phyloP scores from a whole-genome alignment of 2,797 vertebrate species.

The Melanotaenia pygmaea region DNA sequence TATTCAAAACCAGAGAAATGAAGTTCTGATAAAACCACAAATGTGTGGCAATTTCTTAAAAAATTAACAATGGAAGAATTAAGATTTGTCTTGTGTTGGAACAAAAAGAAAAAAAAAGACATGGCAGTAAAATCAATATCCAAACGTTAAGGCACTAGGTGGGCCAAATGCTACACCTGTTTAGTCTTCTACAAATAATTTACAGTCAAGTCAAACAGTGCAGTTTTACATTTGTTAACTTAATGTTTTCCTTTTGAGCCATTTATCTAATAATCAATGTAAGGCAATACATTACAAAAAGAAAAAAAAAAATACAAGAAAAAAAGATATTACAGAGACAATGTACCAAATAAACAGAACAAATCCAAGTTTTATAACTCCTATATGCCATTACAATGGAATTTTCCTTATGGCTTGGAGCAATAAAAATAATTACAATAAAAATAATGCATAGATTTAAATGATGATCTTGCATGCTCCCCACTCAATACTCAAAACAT shows the following conservation, averaged over 20 bases:
- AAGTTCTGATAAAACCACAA: constrained; percentile 77
- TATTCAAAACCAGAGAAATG: constrained; percentile 68
- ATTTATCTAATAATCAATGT: constrained; percentile 89
- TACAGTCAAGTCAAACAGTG: constrained; percentile 97
- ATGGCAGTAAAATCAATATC: constrained; percentile 93
- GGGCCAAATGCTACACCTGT: constrained; percentile 90
- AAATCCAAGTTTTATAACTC: constrained; percentile 88
- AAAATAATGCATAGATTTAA: constrained; percentile 98
- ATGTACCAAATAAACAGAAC: constrained; percentile 90
- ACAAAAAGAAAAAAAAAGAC: constrained; percentile 75
- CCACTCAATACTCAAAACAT: constrained; percentile 75
- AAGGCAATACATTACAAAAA: constrained; percentile 94
- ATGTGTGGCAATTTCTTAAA: constrained; percentile 63
- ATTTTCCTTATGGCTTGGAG: constrained; percentile 94
- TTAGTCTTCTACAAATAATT: constrained; percentile 99
- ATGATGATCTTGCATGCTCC: constrained; percentile 87
- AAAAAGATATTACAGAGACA: constrained; percentile 85
- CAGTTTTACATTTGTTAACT: constrained; percentile 99
- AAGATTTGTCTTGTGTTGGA: constrained; percentile 81
- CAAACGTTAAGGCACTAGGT: constrained; percentile 98
- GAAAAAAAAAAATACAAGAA: constrained; percentile 72
- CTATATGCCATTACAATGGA: constrained; percentile 90
- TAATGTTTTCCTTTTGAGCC: constrained; percentile 92
- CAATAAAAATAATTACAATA: constrained; percentile 84
- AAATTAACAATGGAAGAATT: constrained; percentile 75